A percentile compares a stretch with the other conserved stretches of the same genome.
These are phyloP conservation scores for Cranoglanis bouderius DNA, from an alignment of 2,113 vertebrate species.

Conservation along the genomic window DNA sequence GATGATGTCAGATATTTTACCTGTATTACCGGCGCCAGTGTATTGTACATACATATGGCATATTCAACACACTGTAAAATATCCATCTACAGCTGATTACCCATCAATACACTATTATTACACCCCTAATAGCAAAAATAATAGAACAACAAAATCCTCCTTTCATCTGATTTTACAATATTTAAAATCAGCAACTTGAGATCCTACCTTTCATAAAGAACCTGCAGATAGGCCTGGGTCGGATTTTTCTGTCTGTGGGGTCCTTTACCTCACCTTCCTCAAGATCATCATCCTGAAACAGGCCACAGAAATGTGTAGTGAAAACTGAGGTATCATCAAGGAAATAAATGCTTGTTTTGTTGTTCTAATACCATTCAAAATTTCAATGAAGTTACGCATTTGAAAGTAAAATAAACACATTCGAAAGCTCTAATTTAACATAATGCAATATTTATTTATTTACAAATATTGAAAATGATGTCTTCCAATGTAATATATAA, in stretches of 20 bases:
- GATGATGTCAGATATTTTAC: not conserved
- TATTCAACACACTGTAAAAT: not conserved
- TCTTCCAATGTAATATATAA: not conserved
- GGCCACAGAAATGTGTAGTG: not conserved
- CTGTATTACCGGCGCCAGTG: not conserved
- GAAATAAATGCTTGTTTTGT: not conserved
- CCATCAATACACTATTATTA: not conserved
- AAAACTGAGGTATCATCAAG: not conserved
- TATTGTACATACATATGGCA: not conserved
- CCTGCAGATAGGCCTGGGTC: conserved; percentile 92
- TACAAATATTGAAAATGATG: not conserved
- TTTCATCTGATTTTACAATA: not conserved
- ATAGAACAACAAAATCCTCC: not conserved
- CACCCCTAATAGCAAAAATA: not conserved
- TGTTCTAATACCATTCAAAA: not conserved
- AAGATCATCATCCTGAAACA: conserved; percentile 90
- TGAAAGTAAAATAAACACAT: not conserved
- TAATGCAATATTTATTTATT: not conserved
- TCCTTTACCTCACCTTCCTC: conserved; percentile 98
- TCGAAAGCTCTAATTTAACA: not conserved
- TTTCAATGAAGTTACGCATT: not conserved
- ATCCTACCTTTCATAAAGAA: conserved; percentile 97
- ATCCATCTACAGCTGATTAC: not conserved
- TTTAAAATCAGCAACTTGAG: not conserved
- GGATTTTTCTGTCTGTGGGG: conserved; percentile 91